Base-by-base conservation (phyloP, 2,113 vertebrate genomes). In the Hemibagrus wyckioides region DNA sequence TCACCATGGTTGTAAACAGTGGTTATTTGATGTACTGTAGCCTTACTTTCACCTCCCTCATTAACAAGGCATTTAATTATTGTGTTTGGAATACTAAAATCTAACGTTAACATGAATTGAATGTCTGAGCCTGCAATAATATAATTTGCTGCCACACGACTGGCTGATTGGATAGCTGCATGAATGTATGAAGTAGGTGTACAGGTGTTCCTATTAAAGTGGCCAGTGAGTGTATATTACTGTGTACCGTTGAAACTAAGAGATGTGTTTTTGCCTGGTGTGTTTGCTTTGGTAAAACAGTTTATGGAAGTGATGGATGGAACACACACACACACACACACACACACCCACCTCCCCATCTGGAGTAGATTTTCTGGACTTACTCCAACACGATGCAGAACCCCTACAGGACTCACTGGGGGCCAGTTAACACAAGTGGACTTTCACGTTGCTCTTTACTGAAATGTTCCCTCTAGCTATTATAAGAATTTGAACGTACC, bases 331-430 rank as follows among this genome's bases (percentile, higher is more conserved):
- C 57, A 79, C 75, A 82, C 65, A 88, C 33, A 54, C 59, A 77
- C 36, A 30, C 41, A 36, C 48, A 59, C 48, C 14, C 28, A 84
- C 44, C 44, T 48, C 5, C 5, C 44, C 44, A 48, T 48, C 59
- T 89, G 14, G 81, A 67, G 56, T 67, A 67, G n/a, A 76, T 75
- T 85, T 8, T 87, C 33, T 81, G 85, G 75, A 61, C 50, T 84
- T 41, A 17, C 30, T 67, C 63, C 63, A 67, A 33, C 63, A 67
- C 33, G n/a, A 67, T 67, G 30, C 63, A 67, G 56, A 41, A 41
- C 11, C 63, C 84, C 41, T 41, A 30, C n/a, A 48, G 11, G 10
- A 15, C 17, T 63, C 84, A 85, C 73, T 50, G n/a, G 28, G 33
- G 57, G 41, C 50, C 54, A 61, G 39, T 63, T 63, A 57, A 50